phyloP scores from a whole-genome alignment of 2,797 vertebrate species.

The Enteromius unitaeniatus region DNA sequence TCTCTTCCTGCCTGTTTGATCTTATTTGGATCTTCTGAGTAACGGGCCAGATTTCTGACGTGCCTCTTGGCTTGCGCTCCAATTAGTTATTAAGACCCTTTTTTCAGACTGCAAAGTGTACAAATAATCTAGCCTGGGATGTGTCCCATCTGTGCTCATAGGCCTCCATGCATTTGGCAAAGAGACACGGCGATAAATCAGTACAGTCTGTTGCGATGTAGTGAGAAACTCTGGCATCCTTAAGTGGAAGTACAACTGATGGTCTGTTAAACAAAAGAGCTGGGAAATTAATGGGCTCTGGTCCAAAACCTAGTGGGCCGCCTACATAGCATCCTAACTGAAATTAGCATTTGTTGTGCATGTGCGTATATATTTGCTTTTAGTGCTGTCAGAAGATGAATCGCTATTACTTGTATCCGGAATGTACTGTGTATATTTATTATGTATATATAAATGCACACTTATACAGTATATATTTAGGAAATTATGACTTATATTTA shows the following conservation, averaged over 20 bases:
- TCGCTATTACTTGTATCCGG: too few species aligned
- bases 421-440: too few species aligned
- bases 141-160: constrained; percentile 50
- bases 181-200: constrained; percentile 47
- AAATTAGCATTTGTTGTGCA: too few species aligned
- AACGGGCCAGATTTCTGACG: constrained; percentile 1
- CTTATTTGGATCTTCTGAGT: constrained; percentile 30
- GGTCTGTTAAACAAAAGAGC: constrained; percentile 30
- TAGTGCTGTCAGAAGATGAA: too few species aligned
- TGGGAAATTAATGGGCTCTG: constrained; percentile 2
- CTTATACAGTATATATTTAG: too few species aligned
- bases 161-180: constrained; percentile 43
- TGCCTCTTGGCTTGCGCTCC: constrained; percentile 36
- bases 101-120: constrained; percentile 46
- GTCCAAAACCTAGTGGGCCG: not conserved
- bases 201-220: constrained; percentile 38
- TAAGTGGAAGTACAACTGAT: constrained; percentile 37
- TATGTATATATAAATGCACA: too few species aligned
- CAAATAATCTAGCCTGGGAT: constrained; percentile 46
- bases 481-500: too few species aligned
- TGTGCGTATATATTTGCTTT: too few species aligned
- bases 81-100: constrained; percentile 39
- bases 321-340: not conserved
- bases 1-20: constrained; percentile 18
- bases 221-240: constrained; percentile 44